These are phyloP conservation scores for Solenopsis invicta DNA, from an alignment of 1,140 invertebrate genomes.

Conservation along the genomic window DNA sequence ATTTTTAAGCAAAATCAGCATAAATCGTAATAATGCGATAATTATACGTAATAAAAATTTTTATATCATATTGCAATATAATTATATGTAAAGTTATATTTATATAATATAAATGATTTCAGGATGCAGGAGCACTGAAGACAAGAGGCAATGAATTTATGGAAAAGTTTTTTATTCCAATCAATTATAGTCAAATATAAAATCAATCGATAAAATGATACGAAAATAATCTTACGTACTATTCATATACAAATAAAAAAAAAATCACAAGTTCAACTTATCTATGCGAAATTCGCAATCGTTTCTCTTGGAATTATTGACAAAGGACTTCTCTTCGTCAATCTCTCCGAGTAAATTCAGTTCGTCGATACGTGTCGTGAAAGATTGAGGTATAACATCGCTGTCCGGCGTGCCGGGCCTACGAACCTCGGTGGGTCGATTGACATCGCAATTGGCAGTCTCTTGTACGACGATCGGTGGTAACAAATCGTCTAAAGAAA, in stretches of 20 bases:
- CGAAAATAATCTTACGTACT: background rate
- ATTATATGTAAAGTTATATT: too few relatives aligned
- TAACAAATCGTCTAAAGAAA: conserved; percentile 74
- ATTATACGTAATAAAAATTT: background rate
- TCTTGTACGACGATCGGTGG: conserved; percentile 14
- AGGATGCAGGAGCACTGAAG: background rate
- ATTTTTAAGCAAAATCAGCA: background rate
- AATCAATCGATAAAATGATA: conserved; percentile 46
- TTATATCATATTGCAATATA: background rate
- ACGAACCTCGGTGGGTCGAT: background rate
- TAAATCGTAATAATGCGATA: background rate
- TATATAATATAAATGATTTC: background rate
- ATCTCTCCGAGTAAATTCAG: conserved; percentile 79
- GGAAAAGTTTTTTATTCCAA: conserved; percentile 31
- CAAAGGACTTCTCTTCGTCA: conserved; percentile 54
- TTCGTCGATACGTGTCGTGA: conserved; percentile 77
- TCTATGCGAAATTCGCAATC: conserved; percentile 77
- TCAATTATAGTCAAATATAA: conserved; percentile 1
- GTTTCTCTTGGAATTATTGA: background rate
- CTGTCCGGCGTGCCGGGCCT: background rate
- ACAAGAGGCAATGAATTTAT: background rate
- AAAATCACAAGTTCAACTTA: conserved; percentile 77
- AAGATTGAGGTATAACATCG: conserved; percentile 58
- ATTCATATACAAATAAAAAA: conserved; percentile 2
- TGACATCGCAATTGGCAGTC: background rate